Conservation (phyloP, 2,888 invertebrate species). For the Encarsia formosa region DNA sequence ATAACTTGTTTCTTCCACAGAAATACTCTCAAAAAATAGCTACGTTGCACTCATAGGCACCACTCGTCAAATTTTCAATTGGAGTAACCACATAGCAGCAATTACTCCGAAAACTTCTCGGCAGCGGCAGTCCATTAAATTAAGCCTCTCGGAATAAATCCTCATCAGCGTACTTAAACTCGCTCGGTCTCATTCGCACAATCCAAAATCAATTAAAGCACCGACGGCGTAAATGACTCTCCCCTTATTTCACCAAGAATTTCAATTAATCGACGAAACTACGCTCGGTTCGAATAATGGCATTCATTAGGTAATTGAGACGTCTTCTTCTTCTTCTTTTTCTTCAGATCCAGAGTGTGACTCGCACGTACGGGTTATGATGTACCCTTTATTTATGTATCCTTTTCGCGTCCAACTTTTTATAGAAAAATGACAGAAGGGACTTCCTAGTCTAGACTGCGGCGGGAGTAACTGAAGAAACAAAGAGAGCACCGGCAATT, state of each 20-base stretch:
- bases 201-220: constrained; percentile 22
- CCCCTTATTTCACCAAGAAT: constrained; percentile 26
- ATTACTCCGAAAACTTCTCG: too few relatives aligned
- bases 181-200: neutral
- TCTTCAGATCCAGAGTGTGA: too few relatives aligned
- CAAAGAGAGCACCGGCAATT: constrained; percentile 48
- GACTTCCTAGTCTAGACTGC: constrained; percentile 37
- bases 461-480: constrained; percentile 48
- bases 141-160: too few relatives aligned
- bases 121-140: too few relatives aligned
- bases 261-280: constrained; percentile 33
- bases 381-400: too few relatives aligned
- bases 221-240: constrained; percentile 7
- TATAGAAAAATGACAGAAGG: too few relatives aligned
- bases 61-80: too few relatives aligned
- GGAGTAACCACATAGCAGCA: too few relatives aligned
- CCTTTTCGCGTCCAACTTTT: too few relatives aligned
- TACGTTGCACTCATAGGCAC: too few relatives aligned
- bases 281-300: neutral
- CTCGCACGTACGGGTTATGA: neutral
- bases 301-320: constrained; percentile 13
- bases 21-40: too few relatives aligned
- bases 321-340: constrained; percentile 11
- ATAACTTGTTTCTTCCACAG: too few relatives aligned
- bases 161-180: neutral